phyloP scores from a whole-genome alignment of 2,888 invertebrate species.

The Portevinia maculata region DNA sequence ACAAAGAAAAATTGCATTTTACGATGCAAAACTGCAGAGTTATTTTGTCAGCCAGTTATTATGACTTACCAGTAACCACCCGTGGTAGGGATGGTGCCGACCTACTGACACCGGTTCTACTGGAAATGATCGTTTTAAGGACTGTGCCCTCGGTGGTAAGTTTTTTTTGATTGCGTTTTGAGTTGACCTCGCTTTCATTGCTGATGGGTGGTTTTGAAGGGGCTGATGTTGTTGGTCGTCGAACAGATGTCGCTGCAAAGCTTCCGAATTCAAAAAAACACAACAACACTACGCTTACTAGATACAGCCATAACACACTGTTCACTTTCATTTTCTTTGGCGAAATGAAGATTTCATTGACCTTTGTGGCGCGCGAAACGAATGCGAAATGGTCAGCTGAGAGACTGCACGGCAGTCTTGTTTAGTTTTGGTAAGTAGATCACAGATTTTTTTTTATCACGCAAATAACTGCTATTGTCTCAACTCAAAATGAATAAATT shows the following conservation, averaged over 20 bases:
- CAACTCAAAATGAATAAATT: slow-evolving; percentile 7
- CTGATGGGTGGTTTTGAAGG: slow-evolving; percentile 21
- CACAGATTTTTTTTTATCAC: slow-evolving; percentile 1
- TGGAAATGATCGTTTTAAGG: slow-evolving; percentile 40
- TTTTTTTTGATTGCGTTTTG: slow-evolving; percentile 36
- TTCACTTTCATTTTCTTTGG: slow-evolving; percentile 71
- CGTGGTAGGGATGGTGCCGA: slow-evolving; percentile 23
- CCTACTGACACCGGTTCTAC: slow-evolving; percentile 54
- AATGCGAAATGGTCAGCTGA: slow-evolving; percentile 38
- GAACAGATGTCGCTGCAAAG: slow-evolving; percentile 34
- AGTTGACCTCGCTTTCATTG: neutral
- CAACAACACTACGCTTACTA: slow-evolving; percentile 53
- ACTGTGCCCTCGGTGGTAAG: slow-evolving; percentile 13
- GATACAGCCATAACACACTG: slow-evolving; percentile 57
- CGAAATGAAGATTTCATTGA: slow-evolving; percentile 66
- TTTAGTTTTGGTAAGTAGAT: slow-evolving; percentile 47
- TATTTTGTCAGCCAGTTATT: neutral
- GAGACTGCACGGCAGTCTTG: slow-evolving; percentile 20
- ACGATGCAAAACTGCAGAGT: neutral
- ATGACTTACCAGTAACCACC: slow-evolving; percentile 45
- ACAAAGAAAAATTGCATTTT: slow-evolving; percentile 16
- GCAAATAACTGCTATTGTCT: slow-evolving; percentile 6
- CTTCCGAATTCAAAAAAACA: slow-evolving; percentile 51
- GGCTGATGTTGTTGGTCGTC: slow-evolving; percentile 28
- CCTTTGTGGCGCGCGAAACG: slow-evolving; percentile 35